phyloP scores from a whole-genome alignment of 2,113 vertebrate genomes.

The Anarrhichthys ocellatus region DNA sequence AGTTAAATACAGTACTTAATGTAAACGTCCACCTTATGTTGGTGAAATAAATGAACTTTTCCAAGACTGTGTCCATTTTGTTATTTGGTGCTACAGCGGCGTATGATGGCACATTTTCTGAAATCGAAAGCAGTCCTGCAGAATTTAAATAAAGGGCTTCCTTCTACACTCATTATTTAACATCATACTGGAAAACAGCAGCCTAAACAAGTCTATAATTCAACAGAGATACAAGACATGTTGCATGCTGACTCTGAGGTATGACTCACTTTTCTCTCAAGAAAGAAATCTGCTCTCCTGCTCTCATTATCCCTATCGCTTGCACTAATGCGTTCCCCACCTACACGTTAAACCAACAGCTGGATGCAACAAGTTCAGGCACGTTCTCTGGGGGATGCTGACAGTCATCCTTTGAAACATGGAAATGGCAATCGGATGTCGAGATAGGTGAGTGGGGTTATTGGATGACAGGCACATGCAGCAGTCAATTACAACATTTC shows the following conservation, averaged over 20 bases:
- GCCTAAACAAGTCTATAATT: background rate
- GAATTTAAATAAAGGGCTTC: background rate
- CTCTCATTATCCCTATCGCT: slow-evolving; percentile 8
- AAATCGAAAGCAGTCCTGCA: background rate
- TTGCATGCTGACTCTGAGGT: background rate
- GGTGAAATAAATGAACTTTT: background rate
- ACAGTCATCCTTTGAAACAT: slow-evolving; percentile 15
- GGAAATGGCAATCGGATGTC: slow-evolving; percentile 25
- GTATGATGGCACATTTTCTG: background rate
- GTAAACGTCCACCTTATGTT: background rate
- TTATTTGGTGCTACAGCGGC: background rate
- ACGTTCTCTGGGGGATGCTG: slow-evolving; percentile 31
- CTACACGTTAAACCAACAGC: slow-evolving; percentile 22
- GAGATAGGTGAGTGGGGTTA: slow-evolving; percentile 18
- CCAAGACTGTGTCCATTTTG: background rate
- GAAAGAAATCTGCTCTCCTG: background rate
- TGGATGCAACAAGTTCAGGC: slow-evolving; percentile 50
- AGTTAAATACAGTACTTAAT: background rate
- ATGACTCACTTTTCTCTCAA: background rate
- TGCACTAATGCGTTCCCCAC: slow-evolving; percentile 15
- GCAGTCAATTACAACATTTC: slow-evolving; percentile 29
- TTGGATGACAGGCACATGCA: slow-evolving; percentile 19
- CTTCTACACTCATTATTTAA: background rate
- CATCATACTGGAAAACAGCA: background rate
- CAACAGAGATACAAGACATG: slow-evolving; percentile 5